Conservation (phyloP, 2,113 vertebrate genomes). For the Pollimyrus isidori region DNA sequence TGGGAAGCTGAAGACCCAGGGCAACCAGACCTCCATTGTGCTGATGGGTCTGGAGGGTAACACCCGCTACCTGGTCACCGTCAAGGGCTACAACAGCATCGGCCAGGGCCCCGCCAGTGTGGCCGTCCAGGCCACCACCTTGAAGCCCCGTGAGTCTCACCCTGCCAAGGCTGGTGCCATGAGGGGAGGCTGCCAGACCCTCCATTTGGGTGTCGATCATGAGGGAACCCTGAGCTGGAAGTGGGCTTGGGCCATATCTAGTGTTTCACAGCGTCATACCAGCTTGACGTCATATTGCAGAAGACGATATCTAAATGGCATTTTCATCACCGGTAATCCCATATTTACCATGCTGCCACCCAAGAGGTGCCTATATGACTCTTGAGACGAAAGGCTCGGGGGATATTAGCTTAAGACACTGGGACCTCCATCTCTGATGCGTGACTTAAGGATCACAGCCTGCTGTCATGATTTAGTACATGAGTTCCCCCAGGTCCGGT, state of each 20-base stretch:
- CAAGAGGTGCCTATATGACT: not conserved
- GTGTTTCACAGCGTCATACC: not conserved
- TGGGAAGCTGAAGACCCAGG: slow-evolving; percentile 71
- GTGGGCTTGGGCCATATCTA: not conserved
- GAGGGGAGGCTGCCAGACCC: not conserved
- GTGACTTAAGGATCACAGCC: not conserved
- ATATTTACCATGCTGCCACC: not conserved
- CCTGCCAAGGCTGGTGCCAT: not conserved
- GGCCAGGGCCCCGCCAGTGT: slow-evolving; percentile 80
- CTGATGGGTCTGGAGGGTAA: slow-evolving; percentile 83
- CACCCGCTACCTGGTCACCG: slow-evolving; percentile 75
- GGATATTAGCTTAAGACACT: not conserved
- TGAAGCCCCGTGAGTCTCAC: slow-evolving; percentile 75
- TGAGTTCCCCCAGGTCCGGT: not conserved
- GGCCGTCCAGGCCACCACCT: slow-evolving; percentile 67
- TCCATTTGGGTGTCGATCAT: not conserved
- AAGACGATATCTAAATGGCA: not conserved
- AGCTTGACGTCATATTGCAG: not conserved
- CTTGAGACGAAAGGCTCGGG: not conserved
- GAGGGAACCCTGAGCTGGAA: not conserved
- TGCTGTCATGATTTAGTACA: not conserved
- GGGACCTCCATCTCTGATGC: not conserved
- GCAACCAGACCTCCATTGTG: slow-evolving; percentile 78
- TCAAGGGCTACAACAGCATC: slow-evolving; percentile 86
- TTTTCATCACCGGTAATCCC: not conserved